Evolutionary conservation across 1,140 invertebrate species (phyloP), one percentile per base, ranked within the genome.

Genomic region (Rhysida immarginata): DNA sequence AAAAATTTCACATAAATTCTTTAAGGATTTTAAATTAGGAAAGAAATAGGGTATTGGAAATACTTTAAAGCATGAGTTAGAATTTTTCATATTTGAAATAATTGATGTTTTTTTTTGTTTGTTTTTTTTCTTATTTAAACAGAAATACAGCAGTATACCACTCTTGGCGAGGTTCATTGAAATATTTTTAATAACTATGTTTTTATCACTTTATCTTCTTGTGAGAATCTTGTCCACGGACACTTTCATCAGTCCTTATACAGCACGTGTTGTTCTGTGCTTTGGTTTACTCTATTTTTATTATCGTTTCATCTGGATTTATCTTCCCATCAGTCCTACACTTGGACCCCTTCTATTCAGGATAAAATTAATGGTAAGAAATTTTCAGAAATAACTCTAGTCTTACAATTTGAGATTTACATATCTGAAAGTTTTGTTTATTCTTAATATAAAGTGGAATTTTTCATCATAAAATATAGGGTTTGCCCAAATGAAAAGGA

Each of bases 321-420:
- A 71, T 60, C 57, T 74, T 2, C 71, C 71, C 2, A 72, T 74
- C 29, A 72, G 69, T 51, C 69, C 69, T 13, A 72, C 69, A 0
- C 60, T 74, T 2, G 73, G 72, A 26, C 73, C 72, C 2, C 65
- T 73, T 58, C 56, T 74, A 0, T 68, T 72, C 46, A 64, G 69
- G 45, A 69, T 74, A 23, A 70, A 65, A 45, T 60, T 67, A 53
- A 73, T 74, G 73, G 69, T 73, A 56, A 59, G 65, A n/a, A n/a
- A n/a, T n/a, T n/a, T n/a, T n/a, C n/a, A n/a, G n/a, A n/a, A n/a
- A n/a, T n/a, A n/a, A n/a, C n/a, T n/a, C n/a, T n/a, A n/a, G n/a
- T n/a, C n/a, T n/a, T n/a, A n/a, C n/a, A n/a, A n/a, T n/a, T n/a
- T n/a, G n/a, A n/a, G n/a, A n/a, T n/a, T n/a, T n/a, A n/a, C n/a